A percentile compares a stretch with the other conserved stretches of the same genome.
phyloP scores from a whole-genome alignment of 2,888 invertebrate species.

The Apocheima hispidaria region DNA sequence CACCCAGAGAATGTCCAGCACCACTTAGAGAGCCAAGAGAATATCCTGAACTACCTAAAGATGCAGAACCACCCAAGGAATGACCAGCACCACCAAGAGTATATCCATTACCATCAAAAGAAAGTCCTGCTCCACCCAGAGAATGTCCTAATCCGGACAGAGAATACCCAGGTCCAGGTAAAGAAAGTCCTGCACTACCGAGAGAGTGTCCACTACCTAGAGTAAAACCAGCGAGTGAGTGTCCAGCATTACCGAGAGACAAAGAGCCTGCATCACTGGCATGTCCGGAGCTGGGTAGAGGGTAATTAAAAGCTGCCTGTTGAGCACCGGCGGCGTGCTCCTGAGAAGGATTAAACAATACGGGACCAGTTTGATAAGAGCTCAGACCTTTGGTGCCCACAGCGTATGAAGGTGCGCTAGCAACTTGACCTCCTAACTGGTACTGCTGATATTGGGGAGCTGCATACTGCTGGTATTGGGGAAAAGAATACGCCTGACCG shows the following conservation, averaged over 20 bases:
- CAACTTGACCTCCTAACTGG: constrained; percentile 38
- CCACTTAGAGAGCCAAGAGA: constrained; percentile 40
- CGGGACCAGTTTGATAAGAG: constrained; percentile 78
- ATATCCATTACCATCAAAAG: constrained; percentile 51
- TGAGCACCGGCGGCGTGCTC: constrained; percentile 57
- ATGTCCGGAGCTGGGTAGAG: constrained; percentile 58
- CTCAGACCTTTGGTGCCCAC: constrained; percentile 77
- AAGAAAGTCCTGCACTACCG: constrained; percentile 46
- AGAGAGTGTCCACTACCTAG: constrained; percentile 43
- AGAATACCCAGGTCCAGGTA: constrained; percentile 49
- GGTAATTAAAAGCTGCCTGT: constrained; percentile 55
- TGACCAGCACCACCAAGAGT: constrained; percentile 37
- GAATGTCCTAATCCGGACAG: constrained; percentile 38
- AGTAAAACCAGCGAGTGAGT: constrained; percentile 39
- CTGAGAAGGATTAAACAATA: constrained; percentile 71
- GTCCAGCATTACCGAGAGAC: constrained; percentile 36
- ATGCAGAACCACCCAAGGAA: constrained; percentile 54
- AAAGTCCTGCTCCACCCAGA: constrained; percentile 45
- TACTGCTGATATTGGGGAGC: constrained; percentile 29
- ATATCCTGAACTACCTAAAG: constrained; percentile 43
- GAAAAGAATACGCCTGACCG: constrained; percentile 63
- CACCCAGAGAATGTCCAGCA: constrained; percentile 50
- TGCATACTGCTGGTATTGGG: constrained; percentile 68
- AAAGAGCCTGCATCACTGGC: constrained; percentile 43
- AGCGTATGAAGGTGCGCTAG: constrained; percentile 71